Evolutionary conservation across 2,888 invertebrate genomes (phyloP).

Genomic region (Rhopalosiphum nymphaeae): DNA sequence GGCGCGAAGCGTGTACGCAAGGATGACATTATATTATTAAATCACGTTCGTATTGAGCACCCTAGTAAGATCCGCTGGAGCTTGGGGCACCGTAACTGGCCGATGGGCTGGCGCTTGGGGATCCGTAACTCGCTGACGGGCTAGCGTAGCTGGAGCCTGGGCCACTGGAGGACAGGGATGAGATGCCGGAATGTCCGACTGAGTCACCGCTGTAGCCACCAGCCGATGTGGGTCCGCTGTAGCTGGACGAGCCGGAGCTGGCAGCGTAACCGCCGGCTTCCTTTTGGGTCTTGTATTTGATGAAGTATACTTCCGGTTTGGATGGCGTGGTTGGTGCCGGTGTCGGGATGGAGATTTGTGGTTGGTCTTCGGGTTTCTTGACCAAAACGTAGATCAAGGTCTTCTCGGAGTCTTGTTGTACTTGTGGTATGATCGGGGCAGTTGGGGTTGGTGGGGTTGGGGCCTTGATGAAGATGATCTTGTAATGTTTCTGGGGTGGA

Average conservation of each 20-base stretch:
- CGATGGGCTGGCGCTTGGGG: conserved; percentile 68
- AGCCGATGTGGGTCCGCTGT: conserved; percentile 68
- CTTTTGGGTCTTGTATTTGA: conserved; percentile 82
- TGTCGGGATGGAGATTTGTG: conserved; percentile 83
- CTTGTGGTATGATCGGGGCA: conserved; percentile 84
- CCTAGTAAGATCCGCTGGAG: conserved; percentile 68
- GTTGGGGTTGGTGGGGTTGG: conserved; percentile 86
- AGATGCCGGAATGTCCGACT: conserved; percentile 68
- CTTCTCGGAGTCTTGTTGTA: conserved; percentile 86
- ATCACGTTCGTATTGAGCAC: not conserved
- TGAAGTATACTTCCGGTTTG: conserved; percentile 93
- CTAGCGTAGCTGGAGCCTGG: conserved; percentile 66
- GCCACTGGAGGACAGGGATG: conserved; percentile 50
- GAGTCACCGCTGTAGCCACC: conserved; percentile 69
- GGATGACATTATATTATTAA: not conserved
- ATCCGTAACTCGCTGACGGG: conserved; percentile 68
- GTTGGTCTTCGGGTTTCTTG: conserved; percentile 88
- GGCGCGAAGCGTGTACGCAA: not conserved
- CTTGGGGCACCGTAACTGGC: conserved; percentile 68
- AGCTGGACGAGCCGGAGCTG: conserved; percentile 69
- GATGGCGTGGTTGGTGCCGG: conserved; percentile 85
- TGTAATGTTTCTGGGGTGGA: conserved; percentile 89
- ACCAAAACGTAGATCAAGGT: conserved; percentile 90
- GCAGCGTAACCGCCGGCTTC: conserved; percentile 70
- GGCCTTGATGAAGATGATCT: conserved; percentile 93